Percentiles rank a stretch among this genome's conserved stretches.
These are phyloP conservation scores for Tetrax tetrax DNA, from an alignment of 2,113 vertebrate species.

Conservation along the genomic window DNA sequence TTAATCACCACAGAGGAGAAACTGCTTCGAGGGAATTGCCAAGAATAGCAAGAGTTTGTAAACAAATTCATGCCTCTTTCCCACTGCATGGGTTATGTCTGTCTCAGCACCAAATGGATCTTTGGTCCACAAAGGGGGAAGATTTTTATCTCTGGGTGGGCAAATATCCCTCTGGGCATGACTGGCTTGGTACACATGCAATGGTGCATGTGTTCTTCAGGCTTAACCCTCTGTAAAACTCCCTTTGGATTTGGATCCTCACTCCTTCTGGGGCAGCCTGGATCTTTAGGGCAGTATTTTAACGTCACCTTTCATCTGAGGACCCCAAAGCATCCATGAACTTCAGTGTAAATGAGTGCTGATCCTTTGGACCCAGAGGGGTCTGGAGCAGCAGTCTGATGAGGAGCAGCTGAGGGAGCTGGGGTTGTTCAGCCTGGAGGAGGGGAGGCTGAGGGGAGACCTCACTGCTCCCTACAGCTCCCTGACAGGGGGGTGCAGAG, in stretches of 20 bases:
- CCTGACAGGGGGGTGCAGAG: too few species aligned
- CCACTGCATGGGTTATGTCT: not conserved
- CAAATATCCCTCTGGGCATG: not conserved
- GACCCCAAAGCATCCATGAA: not conserved
- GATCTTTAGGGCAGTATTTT: not conserved
- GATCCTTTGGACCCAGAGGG: not conserved
- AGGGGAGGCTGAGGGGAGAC: too few species aligned
- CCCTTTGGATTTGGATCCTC: not conserved
- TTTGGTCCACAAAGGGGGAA: not conserved
- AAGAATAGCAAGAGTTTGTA: not conserved
- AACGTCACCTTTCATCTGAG: not conserved
- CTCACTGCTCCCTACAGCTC: too few species aligned
- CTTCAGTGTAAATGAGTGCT: not conserved
- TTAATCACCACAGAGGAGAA: not conserved
- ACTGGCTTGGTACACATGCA: not conserved
- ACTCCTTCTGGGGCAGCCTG: not conserved
- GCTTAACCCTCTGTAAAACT: not conserved
- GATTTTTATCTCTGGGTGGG: not conserved
- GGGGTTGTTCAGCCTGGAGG: too few species aligned
- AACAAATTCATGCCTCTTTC: not conserved
- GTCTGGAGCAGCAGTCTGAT: too few species aligned
- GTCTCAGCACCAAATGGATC: not conserved
- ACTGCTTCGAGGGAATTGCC: not conserved
- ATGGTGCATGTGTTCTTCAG: rapidly evolving
- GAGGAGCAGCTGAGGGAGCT: too few species aligned